These are phyloP conservation scores for Strix aluco DNA, from an alignment of 2,113 vertebrate genomes.

Conservation along the genomic window DNA sequence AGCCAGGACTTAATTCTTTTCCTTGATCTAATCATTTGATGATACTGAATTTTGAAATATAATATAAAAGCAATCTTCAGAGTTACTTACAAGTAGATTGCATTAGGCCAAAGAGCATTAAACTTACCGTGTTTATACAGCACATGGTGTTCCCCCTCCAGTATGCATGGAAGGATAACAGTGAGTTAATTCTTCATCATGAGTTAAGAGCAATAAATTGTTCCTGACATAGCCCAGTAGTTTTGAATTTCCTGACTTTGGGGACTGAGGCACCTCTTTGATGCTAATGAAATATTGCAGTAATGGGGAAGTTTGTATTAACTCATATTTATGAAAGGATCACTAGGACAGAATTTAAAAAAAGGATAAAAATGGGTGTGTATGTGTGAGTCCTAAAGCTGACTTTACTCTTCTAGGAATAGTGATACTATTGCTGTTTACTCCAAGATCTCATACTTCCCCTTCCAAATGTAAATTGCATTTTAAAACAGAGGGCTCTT, in stretches of 20 bases:
- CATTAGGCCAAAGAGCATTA: neutral
- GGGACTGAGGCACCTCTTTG: conserved; percentile 42
- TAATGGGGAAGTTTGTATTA: conserved; percentile 29
- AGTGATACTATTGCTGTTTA: neutral
- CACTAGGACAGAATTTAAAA: neutral
- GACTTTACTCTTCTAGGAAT: neutral
- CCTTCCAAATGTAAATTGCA: neutral
- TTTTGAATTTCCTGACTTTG: conserved; percentile 51
- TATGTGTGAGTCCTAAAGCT: neutral
- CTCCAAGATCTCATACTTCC: neutral
- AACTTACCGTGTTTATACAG: neutral
- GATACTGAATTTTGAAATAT: neutral
- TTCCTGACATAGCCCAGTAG: conserved; percentile 23
- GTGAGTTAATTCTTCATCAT: neutral
- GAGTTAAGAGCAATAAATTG: conserved; percentile 2
- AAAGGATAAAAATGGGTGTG: fast-evolving
- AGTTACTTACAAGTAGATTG: neutral
- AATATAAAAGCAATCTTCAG: neutral
- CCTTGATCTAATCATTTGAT: neutral
- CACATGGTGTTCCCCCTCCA: neutral
- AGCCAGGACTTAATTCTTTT: neutral
- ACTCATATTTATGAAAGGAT: neutral
- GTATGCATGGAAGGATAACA: neutral
- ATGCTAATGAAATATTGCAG: conserved; percentile 54
- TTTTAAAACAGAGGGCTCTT: neutral